These are phyloP conservation scores for Psix sp. DNA, from an alignment of 1,140 invertebrate genomes.

Conservation along the genomic window DNA sequence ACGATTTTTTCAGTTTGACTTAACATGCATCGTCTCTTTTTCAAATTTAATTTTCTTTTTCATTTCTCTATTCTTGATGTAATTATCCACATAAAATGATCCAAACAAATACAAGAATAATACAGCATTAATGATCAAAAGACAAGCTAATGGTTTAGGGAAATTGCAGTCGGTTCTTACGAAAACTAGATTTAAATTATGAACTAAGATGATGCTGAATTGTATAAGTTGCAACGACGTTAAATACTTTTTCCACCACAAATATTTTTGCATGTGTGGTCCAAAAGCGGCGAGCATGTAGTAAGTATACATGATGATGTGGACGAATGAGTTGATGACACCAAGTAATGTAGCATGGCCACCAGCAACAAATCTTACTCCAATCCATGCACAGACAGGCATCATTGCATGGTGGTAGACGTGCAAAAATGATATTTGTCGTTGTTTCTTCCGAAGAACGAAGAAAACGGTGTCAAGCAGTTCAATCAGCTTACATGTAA, in stretches of 20 bases:
- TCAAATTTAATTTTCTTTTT: conserved; percentile 3
- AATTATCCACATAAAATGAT: conserved; percentile 88
- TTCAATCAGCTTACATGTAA: conserved; percentile 93
- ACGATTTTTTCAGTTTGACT: no score
- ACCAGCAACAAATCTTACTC: conserved; percentile 86
- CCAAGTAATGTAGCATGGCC: conserved; percentile 89
- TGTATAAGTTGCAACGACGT: conserved; percentile 91
- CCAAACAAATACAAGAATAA: conserved; percentile 91
- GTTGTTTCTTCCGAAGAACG: conserved; percentile 89
- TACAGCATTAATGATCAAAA: conserved; percentile 85
- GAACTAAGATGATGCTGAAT: conserved; percentile 87
- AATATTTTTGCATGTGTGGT: conserved; percentile 87
- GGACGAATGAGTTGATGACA: conserved; percentile 91
- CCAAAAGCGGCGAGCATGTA: conserved; percentile 89
- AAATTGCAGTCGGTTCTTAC: conserved; percentile 80
- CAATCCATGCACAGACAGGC: conserved; percentile 89
- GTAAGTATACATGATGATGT: conserved; percentile 91
- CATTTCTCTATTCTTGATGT: conserved; percentile 68
- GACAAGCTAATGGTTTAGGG: conserved; percentile 81
- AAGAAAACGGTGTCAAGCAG: conserved; percentile 95
- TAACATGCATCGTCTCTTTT: neutral
- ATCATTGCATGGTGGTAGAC: conserved; percentile 92
- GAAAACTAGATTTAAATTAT: conserved; percentile 82
- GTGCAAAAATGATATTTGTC: conserved; percentile 91
- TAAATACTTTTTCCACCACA: conserved; percentile 96